A percentile compares a stretch with the other conserved stretches of the same genome.
Evolutionary conservation across 2,113 vertebrate genomes (phyloP).

Genomic region (Trematomus loennbergii): DNA sequence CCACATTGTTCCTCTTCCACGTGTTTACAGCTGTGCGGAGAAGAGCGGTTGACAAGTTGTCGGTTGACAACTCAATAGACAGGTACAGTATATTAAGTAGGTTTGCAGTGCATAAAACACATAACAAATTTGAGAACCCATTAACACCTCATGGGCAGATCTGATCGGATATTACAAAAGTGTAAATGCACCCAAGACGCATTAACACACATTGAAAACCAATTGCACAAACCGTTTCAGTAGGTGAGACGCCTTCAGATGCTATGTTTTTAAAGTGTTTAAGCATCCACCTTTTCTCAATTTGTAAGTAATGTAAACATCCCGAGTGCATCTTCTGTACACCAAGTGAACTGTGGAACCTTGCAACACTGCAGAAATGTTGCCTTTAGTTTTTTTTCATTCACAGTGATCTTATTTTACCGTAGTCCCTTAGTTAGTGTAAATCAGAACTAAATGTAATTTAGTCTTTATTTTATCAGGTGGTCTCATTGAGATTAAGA

Average conservation of each 20-base stretch:
- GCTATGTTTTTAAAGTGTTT: neutral
- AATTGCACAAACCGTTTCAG: neutral
- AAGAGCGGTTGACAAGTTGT: neutral
- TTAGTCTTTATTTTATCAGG: too few relatives aligned
- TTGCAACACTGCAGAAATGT: too few relatives aligned
- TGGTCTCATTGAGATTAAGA: too few relatives aligned
- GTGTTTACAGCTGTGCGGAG: too few relatives aligned
- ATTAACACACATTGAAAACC: neutral
- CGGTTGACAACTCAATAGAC: neutral
- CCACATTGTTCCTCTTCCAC: too few relatives aligned
- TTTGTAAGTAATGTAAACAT: neutral
- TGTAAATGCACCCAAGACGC: neutral
- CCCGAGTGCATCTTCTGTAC: neutral
- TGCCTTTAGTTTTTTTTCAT: too few relatives aligned
- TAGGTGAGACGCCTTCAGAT: neutral
- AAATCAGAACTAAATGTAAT: neutral
- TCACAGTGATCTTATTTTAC: too few relatives aligned
- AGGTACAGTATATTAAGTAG: neutral
- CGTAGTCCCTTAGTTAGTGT: neutral
- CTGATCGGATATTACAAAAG: neutral
- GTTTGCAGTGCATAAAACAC: neutral
- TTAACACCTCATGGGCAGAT: neutral
- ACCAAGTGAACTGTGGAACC: neutral
- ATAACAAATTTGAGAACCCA: neutral
- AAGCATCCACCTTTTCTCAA: neutral